These are phyloP conservation scores for Latrodectus elegans DNA, from an alignment of 2,888 invertebrate species.

Conservation along the genomic window DNA sequence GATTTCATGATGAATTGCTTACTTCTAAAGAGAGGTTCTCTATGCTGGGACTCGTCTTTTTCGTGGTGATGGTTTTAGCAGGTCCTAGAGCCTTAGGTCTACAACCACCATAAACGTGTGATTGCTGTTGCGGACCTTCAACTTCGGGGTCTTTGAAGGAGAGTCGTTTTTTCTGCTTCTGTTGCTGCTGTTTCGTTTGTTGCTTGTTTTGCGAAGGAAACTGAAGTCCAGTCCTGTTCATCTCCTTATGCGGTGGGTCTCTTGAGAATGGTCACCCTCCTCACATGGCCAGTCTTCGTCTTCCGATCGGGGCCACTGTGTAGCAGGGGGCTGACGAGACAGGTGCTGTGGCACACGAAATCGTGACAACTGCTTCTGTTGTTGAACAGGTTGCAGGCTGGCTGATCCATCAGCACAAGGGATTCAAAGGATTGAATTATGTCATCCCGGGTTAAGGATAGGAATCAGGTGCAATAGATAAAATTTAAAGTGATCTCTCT, in stretches of 20 bases:
- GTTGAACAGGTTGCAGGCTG: neutral
- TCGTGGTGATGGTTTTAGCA: neutral
- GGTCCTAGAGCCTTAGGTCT: neutral
- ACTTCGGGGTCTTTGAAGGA: slow-evolving; percentile 60
- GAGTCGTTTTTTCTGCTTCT: slow-evolving; percentile 59
- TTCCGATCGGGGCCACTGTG: neutral
- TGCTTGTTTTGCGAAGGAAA: slow-evolving; percentile 37
- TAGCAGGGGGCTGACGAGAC: neutral
- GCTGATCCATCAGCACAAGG: neutral
- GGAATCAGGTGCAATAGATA: too few relatives aligned
- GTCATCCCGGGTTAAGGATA: too few relatives aligned
- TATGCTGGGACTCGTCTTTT: slow-evolving; percentile 15
- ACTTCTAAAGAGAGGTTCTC: slow-evolving; percentile 52
- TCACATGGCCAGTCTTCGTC: slow-evolving; percentile 28
- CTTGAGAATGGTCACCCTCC: neutral
- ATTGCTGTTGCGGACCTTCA: slow-evolving; percentile 40
- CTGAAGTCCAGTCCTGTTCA: slow-evolving; percentile 51
- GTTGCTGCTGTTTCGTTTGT: slow-evolving; percentile 30
- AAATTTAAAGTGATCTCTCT: too few relatives aligned
- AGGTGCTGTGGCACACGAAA: neutral
- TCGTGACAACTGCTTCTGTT: neutral
- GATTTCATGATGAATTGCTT: neutral
- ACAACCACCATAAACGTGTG: slow-evolving; percentile 24
- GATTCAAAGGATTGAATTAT: too few relatives aligned
- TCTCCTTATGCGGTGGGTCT: slow-evolving; percentile 14